Evolutionary conservation across 2,113 vertebrate species (phyloP).

Genomic region (Falcunculus frontatus): DNA sequence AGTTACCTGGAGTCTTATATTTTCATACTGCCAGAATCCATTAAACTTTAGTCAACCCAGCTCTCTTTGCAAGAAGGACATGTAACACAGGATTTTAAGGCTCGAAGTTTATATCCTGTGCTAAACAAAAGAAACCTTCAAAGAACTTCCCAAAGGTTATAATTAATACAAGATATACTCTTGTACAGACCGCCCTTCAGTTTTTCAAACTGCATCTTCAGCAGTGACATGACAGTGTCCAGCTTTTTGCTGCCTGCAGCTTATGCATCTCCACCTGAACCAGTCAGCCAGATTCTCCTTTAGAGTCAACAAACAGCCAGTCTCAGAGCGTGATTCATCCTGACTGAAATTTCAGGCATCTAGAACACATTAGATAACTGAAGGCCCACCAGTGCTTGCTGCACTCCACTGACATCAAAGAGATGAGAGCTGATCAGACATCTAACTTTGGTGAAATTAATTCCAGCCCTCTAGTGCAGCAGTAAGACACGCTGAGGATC

Average conservation of each 20-base stretch:
- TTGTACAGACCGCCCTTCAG: neutral
- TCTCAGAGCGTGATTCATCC: neutral
- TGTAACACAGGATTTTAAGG: neutral
- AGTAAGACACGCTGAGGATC: neutral
- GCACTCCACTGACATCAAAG: slow-evolving; percentile 14
- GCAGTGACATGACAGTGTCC: neutral
- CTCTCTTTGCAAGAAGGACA: neutral
- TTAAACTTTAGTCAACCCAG: neutral
- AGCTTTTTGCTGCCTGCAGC: neutral
- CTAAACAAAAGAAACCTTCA: neutral
- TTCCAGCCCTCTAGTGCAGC: neutral
- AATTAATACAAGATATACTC: neutral
- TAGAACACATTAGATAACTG: neutral
- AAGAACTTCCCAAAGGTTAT: neutral
- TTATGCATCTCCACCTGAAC: neutral
- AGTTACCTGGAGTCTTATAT: neutral
- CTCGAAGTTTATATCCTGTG: neutral
- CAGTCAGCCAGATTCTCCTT: neutral
- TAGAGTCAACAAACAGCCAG: neutral
- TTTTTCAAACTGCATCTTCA: neutral
- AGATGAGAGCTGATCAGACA: neutral
- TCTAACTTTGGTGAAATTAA: neutral
- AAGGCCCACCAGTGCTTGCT: neutral
- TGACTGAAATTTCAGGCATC: neutral
- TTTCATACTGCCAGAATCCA: neutral